Conservation (phyloP, 2,113 vertebrate genomes). For the Mus spicilegus region DNA sequence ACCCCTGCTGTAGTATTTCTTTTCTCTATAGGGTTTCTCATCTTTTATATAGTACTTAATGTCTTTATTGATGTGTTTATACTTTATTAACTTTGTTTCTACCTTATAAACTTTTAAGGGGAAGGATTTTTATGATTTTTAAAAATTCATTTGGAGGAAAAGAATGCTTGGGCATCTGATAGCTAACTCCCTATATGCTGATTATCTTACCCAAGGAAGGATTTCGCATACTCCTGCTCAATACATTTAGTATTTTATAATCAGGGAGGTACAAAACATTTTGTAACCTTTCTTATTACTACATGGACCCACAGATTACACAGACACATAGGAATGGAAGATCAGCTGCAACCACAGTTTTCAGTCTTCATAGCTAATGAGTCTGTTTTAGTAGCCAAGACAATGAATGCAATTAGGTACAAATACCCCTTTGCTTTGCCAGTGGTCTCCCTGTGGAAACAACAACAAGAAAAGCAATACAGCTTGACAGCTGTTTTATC, state of each 20-base stretch:
- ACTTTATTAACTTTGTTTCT: neutral
- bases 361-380: too few species aligned
- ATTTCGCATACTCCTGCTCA: rapidly evolving
- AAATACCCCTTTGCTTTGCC: too few species aligned
- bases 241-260: neutral
- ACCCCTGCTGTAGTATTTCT: neutral
- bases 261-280: neutral
- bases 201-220: too few species aligned
- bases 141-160: neutral
- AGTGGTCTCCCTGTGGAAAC: neutral
- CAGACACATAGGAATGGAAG: too few species aligned
- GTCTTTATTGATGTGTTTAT: neutral
- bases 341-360: too few species aligned
- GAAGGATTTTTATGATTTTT: neutral
- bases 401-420: rapidly evolving
- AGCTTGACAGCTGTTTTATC: neutral
- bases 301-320: neutral
- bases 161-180: neutral
- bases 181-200: neutral
- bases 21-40: neutral
- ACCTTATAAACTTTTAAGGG: neutral
- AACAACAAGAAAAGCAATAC: rapidly evolving
- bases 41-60: neutral
- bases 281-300: neutral
- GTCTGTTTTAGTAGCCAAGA: rapidly evolving